phyloP scores from a whole-genome alignment of 2,797 vertebrate species.

The Malacoraja senta region DNA sequence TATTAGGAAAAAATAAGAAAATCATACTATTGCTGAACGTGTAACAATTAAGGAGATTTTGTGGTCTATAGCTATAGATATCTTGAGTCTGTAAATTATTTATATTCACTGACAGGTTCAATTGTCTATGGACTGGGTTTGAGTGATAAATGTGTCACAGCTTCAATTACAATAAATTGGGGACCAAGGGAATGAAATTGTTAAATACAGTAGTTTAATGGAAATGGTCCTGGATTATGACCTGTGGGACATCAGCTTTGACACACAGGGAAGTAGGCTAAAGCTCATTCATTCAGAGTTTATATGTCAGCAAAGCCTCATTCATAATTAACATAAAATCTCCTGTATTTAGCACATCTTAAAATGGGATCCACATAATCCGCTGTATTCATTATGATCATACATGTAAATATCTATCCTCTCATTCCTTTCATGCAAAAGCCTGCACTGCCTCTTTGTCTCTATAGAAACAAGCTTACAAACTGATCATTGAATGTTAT shows the following conservation, averaged over 20 bases:
- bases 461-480: background rate
- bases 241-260: background rate
- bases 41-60: background rate
- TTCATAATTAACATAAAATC: background rate
- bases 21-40: background rate
- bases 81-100: conserved; percentile 7
- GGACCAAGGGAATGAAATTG: background rate
- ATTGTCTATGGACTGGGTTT: background rate
- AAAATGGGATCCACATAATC: background rate
- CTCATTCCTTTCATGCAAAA: background rate
- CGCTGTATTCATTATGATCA: background rate
- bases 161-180: conserved; percentile 28
- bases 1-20: background rate
- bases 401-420: background rate
- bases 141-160: conserved; percentile 23
- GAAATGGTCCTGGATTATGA: conserved; percentile 17
- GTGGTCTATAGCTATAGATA: background rate
- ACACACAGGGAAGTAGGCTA: background rate
- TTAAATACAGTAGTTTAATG: conserved; percentile 32
- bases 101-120: conserved; percentile 10
- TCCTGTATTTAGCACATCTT: background rate
- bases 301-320: background rate
- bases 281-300: background rate
- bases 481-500: background rate
- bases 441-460: background rate